These are phyloP conservation scores for Trinorchestia longiramus DNA, from an alignment of 1,140 invertebrate species.

Conservation along the genomic window DNA sequence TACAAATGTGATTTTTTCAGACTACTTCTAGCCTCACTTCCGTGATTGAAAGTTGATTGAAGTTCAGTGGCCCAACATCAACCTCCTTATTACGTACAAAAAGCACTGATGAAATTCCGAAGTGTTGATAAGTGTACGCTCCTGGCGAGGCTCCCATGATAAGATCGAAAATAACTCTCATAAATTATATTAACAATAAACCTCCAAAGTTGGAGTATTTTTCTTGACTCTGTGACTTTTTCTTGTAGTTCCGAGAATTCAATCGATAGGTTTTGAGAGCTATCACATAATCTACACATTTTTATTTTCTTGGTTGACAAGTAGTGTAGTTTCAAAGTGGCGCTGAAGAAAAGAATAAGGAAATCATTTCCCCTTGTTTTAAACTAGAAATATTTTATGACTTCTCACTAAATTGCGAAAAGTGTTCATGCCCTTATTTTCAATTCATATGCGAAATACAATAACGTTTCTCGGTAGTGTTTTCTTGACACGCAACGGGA, in stretches of 20 bases:
- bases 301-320: too few relatives aligned
- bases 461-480: too few relatives aligned
- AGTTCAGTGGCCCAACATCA: not conserved
- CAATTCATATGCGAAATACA: too few relatives aligned
- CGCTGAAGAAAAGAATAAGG: too few relatives aligned
- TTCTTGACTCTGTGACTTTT: not conserved
- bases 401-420: too few relatives aligned
- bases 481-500: too few relatives aligned
- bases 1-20: too few relatives aligned
- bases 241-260: not conserved
- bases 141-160: not conserved
- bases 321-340: too few relatives aligned
- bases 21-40: not conserved
- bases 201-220: not conserved
- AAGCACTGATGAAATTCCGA: not conserved
- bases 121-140: not conserved
- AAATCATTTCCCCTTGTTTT: too few relatives aligned
- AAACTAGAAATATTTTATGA: too few relatives aligned
- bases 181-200: not conserved
- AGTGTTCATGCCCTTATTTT: too few relatives aligned
- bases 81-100: not conserved
- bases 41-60: not conserved
- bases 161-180: not conserved
- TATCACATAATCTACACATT: too few relatives aligned
- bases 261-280: not conserved